Percentiles rank a stretch among this genome's conserved stretches.
phyloP scores from a whole-genome alignment of 2,888 invertebrate species.

The Cephus pulcher region DNA sequence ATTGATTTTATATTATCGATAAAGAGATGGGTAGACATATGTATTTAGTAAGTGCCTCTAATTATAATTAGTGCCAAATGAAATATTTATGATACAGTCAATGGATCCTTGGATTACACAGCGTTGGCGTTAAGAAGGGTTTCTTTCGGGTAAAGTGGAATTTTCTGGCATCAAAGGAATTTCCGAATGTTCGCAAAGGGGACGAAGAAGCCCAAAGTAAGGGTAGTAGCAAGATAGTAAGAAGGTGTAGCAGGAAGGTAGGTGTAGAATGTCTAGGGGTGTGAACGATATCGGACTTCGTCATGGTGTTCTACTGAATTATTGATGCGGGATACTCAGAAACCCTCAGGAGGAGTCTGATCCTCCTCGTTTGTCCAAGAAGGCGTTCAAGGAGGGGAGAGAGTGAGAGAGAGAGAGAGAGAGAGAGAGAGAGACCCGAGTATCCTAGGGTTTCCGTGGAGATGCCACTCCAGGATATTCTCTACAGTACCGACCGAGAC shows the following conservation, averaged over 20 bases:
- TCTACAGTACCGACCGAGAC: no score
- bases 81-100: no score
- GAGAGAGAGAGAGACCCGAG: neutral
- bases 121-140: neutral
- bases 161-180: neutral
- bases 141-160: neutral
- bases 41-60: no score
- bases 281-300: conserved; percentile 45
- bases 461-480: no score
- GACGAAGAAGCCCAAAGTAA: conserved; percentile 23
- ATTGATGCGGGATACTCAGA: conserved; percentile 63
- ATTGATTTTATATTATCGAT: no score
- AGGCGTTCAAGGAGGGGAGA: conserved; percentile 6
- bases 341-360: conserved; percentile 14
- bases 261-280: no score
- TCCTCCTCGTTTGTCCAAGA: conserved; percentile 4
- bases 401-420: neutral
- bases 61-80: no score
- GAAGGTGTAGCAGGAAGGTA: no score
- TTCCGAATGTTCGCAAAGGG: no score
- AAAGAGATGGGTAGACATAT: no score
- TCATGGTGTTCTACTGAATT: conserved; percentile 65
- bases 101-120: no score
- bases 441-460: no score
- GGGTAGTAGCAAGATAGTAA: neutral